Evolutionary conservation across 2,113 vertebrate species (phyloP), one percentile per base, ranked within the genome.

Genomic region (Ondatra zibethicus): DNA sequence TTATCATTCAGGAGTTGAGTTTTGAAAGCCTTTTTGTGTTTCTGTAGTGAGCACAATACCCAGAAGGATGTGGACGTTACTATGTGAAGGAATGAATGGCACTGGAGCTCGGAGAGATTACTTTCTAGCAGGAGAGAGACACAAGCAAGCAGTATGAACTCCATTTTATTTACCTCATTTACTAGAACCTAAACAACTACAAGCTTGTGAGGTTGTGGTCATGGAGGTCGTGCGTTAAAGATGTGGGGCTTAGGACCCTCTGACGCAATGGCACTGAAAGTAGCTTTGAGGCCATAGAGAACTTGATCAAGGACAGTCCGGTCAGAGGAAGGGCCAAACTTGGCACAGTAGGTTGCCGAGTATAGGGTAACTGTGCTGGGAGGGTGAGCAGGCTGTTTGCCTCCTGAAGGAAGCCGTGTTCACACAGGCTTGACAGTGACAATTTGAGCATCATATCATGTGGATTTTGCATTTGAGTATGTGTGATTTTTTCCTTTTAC

Each of bases 401-500:
- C 92, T 95, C 94, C 66, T 75, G 45, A 91, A 78, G 76, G 45
- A n/a, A 91, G 73, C 52, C 89, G 81, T 78, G 21, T 95, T 78
- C 70, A 66, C 89, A 82, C 3, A 85, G 1, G 10, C 58, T n/a
- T 65, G n/a, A 80, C 33, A 91, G 17, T 10, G 65, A 95, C 19
- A 75, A 33, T 92, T 93, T 95, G 58, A 97, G 77, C 39, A 58
- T 92, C 76, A 70, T 0, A 58, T 84, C 66, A 45, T 0, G 11
- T 65, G 29, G 66, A 31, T 70, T 97, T 96, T 80, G 16, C 45
- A 52, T 82, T 77, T 95, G 29, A 84, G 65, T 68, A 33, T 72
- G 39, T 90, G 42, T 36, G 29, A 66, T 33, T 68, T 68, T 95
- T 92, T 90, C 96, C 94, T 94, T 95, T 97, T 14, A 73, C 36